phyloP scores from a whole-genome alignment of 2,113 vertebrate species.

The Leptobrachium ailaonicum region DNA sequence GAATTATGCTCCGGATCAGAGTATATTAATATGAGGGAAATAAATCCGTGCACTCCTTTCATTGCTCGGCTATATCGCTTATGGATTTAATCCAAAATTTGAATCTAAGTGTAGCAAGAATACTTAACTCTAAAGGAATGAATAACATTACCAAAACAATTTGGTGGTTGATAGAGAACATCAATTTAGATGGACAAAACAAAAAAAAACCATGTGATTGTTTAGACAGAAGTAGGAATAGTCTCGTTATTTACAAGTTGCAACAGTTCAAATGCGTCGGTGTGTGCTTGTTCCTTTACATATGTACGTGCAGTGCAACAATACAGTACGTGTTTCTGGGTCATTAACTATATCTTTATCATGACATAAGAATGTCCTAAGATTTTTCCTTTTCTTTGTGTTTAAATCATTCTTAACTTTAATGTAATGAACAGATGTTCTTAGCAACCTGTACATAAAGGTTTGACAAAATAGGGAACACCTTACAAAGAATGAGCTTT shows the following conservation, averaged over 20 bases:
- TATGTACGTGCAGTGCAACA: constrained; percentile 6
- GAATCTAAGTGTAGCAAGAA: background rate
- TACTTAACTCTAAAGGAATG: background rate
- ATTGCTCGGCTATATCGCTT: background rate
- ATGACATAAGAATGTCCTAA: background rate
- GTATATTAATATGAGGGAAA: background rate
- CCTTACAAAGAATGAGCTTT: no score
- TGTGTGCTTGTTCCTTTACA: constrained; percentile 2
- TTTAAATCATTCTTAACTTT: no score
- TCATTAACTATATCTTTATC: background rate
- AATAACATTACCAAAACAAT: background rate
- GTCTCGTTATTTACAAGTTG: background rate
- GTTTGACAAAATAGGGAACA: no score
- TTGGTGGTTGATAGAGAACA: constrained; percentile 6
- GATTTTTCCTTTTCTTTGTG: no score
- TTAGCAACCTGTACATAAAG: no score
- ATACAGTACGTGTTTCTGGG: constrained; percentile 8
- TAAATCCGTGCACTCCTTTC: background rate
- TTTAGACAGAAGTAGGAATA: background rate
- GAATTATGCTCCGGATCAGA: background rate
- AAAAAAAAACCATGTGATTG: constrained; percentile 1
- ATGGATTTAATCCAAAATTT: background rate
- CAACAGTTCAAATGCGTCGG: background rate
- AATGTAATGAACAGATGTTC: no score
- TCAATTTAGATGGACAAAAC: constrained; percentile 13